Percentiles rank a stretch among this genome's conserved stretches.
Conservation (phyloP, 2,797 vertebrate genomes). For the Schizopygopsis pylzovi region DNA sequence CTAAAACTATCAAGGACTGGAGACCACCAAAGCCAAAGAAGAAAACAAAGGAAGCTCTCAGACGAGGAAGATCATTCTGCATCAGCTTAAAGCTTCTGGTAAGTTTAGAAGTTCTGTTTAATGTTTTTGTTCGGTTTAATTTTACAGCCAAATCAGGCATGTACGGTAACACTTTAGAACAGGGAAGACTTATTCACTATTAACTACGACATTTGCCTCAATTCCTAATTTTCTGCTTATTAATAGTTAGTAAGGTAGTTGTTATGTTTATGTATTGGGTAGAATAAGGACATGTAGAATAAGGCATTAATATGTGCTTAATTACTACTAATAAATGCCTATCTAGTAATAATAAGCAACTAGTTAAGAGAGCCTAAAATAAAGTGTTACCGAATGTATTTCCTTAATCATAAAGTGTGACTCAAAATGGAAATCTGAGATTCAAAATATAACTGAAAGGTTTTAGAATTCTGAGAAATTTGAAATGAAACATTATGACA, state of each 20-base stretch:
- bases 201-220: too few relatives aligned
- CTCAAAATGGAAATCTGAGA: not conserved
- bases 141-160: not conserved
- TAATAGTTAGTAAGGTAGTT: too few relatives aligned
- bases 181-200: too few relatives aligned
- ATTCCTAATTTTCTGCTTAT: too few relatives aligned
- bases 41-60: constrained; percentile 27
- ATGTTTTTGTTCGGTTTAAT: not conserved
- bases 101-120: constrained; percentile 17
- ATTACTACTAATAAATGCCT: too few relatives aligned
- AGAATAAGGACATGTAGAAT: too few relatives aligned
- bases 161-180: not conserved
- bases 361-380: too few relatives aligned
- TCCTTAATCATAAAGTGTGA: not conserved
- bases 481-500: too few relatives aligned
- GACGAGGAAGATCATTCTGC: not conserved
- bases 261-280: too few relatives aligned
- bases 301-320: too few relatives aligned
- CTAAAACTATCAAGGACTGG: constrained; percentile 36
- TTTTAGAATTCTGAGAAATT: not conserved
- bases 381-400: not conserved
- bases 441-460: not conserved
- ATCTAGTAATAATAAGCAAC: too few relatives aligned
- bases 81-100: constrained; percentile 43
- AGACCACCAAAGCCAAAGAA: constrained; percentile 33